Conservation (phyloP, 2,888 invertebrate species). For the Macroteleia sp. region DNA sequence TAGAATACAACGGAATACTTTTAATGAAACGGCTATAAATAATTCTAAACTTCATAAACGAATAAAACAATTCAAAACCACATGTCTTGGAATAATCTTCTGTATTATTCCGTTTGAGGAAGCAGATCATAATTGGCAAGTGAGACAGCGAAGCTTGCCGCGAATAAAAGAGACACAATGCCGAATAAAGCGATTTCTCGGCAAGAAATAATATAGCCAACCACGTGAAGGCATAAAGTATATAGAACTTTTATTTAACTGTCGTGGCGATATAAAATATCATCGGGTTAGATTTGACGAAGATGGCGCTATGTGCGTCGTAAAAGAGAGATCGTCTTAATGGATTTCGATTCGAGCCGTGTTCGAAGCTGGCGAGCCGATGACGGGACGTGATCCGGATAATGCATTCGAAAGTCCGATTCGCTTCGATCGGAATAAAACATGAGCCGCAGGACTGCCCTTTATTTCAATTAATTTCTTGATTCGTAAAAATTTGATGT, state of each 20-base stretch:
- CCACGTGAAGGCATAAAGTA: conserved; percentile 18
- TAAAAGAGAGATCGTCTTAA: conserved; percentile 68
- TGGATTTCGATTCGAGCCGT: conserved; percentile 69
- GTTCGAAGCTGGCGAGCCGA: conserved; percentile 53
- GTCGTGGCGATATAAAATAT: conserved; percentile 30
- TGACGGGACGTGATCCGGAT: conserved; percentile 43
- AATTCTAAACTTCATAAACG: too few species aligned
- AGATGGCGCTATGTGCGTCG: conserved; percentile 49
- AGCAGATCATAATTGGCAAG: too few species aligned
- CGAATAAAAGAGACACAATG: not conserved
- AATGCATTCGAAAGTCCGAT: conserved; percentile 51
- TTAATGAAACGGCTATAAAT: too few species aligned
- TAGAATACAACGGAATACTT: too few species aligned
- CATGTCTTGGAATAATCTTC: too few species aligned
- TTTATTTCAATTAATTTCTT: conserved; percentile 47
- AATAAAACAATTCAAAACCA: too few species aligned
- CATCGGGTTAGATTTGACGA: conserved; percentile 16
- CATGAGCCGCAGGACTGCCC: conserved; percentile 22
- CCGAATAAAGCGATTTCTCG: not conserved
- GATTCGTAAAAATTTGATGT: conserved; percentile 21
- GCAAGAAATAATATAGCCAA: not conserved
- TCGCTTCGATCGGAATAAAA: conserved; percentile 29
- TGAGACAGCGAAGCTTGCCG: too few species aligned
- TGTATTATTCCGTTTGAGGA: too few species aligned
- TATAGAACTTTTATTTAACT: conserved; percentile 29